Percentiles rank a stretch among this genome's conserved stretches.
Evolutionary conservation across 2,888 invertebrate species (phyloP).

Genomic region (Dimorphilus gyrociliatus): DNA sequence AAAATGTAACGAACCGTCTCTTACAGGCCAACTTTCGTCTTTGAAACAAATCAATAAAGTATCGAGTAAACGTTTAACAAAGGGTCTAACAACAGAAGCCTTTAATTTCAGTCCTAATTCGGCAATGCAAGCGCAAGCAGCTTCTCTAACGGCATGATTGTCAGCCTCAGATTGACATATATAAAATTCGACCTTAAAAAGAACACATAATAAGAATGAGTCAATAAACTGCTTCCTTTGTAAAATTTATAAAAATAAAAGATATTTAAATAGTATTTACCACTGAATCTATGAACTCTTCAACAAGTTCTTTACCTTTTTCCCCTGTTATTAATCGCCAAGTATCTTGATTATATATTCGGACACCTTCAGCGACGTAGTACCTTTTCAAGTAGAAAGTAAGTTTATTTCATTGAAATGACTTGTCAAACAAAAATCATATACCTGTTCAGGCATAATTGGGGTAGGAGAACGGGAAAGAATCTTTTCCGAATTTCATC

Average conservation of each 20-base stretch:
- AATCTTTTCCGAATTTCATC: slow-evolving; percentile 35
- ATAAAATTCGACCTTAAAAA: slow-evolving; percentile 39
- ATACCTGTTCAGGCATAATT: slow-evolving; percentile 43
- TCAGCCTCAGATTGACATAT: slow-evolving; percentile 40
- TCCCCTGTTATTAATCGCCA: slow-evolving; percentile 41
- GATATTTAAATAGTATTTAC: slow-evolving; percentile 16
- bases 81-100: slow-evolving; percentile 31
- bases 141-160: slow-evolving; percentile 44
- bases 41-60: slow-evolving; percentile 41
- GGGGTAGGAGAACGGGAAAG: slow-evolving; percentile 40
- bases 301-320: slow-evolving; percentile 39
- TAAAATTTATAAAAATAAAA: background rate
- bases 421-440: background rate
- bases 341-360: slow-evolving; percentile 43
- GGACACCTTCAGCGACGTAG: slow-evolving; percentile 44
- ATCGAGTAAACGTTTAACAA: slow-evolving; percentile 37
- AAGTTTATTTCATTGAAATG: background rate
- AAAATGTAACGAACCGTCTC: slow-evolving; percentile 40
- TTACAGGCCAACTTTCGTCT: slow-evolving; percentile 45
- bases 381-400: slow-evolving; percentile 32
- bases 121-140: slow-evolving; percentile 44
- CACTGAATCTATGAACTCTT: slow-evolving; percentile 37
- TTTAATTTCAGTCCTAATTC: slow-evolving; percentile 42
- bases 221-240: background rate
- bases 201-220: background rate